These are phyloP conservation scores for Pluvianellus socialis DNA, from an alignment of 2,113 vertebrate genomes.

Conservation along the genomic window DNA sequence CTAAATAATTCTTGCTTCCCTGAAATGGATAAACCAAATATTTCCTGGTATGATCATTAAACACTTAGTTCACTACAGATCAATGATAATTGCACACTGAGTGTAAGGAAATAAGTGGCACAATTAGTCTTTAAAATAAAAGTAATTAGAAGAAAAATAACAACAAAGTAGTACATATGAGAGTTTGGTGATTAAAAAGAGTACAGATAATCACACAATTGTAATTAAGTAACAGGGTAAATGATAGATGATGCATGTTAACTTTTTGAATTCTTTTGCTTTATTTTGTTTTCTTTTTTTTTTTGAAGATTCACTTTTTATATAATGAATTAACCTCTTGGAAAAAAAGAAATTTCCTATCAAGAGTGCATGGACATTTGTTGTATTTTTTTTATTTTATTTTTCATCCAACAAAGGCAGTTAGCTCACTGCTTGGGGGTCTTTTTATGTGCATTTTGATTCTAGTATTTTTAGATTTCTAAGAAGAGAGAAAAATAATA, in stretches of 20 bases:
- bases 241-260: background rate
- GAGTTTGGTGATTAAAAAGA: conserved; percentile 32
- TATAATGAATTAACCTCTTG: background rate
- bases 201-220: background rate
- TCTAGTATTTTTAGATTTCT: background rate
- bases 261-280: background rate
- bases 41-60: conserved; percentile 25
- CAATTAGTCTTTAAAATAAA: conserved; percentile 54
- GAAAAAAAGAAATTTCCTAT: background rate
- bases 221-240: background rate
- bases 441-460: background rate
- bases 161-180: background rate
- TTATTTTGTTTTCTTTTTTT: background rate
- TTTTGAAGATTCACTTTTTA: background rate
- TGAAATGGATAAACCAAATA: background rate
- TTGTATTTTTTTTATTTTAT: background rate
- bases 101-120: conserved; percentile 35
- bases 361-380: background rate
- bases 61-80: background rate
- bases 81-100: background rate
- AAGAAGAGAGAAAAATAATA: background rate
- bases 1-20: background rate
- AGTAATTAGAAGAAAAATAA: conserved; percentile 53
- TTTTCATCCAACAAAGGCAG: background rate
- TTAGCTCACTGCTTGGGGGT: background rate